Conservation (phyloP, 64 coral and sea anemone species). For the Acropora tenuis region DNA sequence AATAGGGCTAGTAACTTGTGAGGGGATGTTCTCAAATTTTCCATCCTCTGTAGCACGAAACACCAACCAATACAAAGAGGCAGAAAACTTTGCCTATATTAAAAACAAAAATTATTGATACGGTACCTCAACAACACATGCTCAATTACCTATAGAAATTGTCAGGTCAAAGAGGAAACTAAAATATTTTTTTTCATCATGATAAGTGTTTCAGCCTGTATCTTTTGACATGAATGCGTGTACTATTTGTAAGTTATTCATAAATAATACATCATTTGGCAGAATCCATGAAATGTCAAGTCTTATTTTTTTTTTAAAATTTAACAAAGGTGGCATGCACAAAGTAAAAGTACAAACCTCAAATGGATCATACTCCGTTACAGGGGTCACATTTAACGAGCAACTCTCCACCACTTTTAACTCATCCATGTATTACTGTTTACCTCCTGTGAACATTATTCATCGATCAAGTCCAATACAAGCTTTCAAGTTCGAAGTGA, state of each 20-base stretch:
- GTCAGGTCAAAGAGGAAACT: no score
- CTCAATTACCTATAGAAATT: no score
- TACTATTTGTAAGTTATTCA: neutral
- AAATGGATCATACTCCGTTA: conserved; percentile 98
- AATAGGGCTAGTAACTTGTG: conserved; percentile 94
- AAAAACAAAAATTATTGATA: neutral
- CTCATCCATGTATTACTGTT: conserved; percentile 29
- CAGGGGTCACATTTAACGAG: conserved; percentile 65
- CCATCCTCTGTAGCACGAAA: conserved; percentile 98
- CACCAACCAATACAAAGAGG: conserved; percentile 95
- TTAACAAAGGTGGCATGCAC: no score
- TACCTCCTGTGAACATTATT: neutral
- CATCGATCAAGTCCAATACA: conserved; percentile 25
- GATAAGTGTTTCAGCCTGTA: neutral
- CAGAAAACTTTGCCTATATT: conserved; percentile 92
- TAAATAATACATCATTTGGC: conserved; percentile 28
- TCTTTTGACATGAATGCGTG: neutral
- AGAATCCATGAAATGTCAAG: neutral
- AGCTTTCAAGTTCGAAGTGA: neutral
- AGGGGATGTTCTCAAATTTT: conserved; percentile 86
- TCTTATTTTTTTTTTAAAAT: no score
- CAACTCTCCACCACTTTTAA: conserved; percentile 41
- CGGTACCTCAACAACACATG: no score
- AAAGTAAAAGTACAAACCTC: conserved; percentile 72
- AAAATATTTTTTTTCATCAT: neutral